Base-by-base conservation (phyloP, 2,888 invertebrate species). In the Limulus polyphemus region DNA sequence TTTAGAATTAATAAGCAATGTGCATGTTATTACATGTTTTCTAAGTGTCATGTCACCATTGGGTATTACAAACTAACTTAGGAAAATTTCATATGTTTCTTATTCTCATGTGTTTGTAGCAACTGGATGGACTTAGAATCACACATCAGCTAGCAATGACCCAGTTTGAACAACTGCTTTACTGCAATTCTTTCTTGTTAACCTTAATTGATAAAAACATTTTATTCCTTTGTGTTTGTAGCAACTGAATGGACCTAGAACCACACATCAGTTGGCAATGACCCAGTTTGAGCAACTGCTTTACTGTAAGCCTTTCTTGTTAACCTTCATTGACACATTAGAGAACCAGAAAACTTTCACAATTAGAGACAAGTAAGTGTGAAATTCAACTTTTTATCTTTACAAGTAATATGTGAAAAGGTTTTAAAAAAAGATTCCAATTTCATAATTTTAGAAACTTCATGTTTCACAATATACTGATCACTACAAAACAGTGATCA, bases 51-150 rank as follows among this genome's bases (percentile, higher is more conserved):
- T 32, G 32, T 32, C 32, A 32, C 32, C 32, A 32, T 7, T 32
- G 32, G 32, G 32, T 32, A 32, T 32, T 32, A 32, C 32, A 3
- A 32, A 32, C 7, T 32, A 32, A 32, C 32, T 1, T 32, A 32
- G 7, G 32, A 32, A n/a, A 1, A 32, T 32, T 32, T 32, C 32
- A 32, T 2, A 32, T 32, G 32, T 7, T 32, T 32, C 7, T 32
- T 32, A 32, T 32, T 32, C 32, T 32, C 3, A 32, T 32, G 32
- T 32, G 7, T 32, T 32, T 32, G 32, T 32, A 83, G 55, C 84
- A 88, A 68, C 84, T 85, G 71, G 88, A 86, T 75, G 84, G 85
- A 55, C 86, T 89, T 0, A 83, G 88, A 68, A 89, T 89, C 47
- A 90, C 91, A 75, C 92, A 92, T 73, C 91, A 72, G 61, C 57